Percentiles rank a stretch among this genome's conserved stretches.
Conservation (phyloP, 2,797 vertebrate species). For the Liasis olivaceus region DNA sequence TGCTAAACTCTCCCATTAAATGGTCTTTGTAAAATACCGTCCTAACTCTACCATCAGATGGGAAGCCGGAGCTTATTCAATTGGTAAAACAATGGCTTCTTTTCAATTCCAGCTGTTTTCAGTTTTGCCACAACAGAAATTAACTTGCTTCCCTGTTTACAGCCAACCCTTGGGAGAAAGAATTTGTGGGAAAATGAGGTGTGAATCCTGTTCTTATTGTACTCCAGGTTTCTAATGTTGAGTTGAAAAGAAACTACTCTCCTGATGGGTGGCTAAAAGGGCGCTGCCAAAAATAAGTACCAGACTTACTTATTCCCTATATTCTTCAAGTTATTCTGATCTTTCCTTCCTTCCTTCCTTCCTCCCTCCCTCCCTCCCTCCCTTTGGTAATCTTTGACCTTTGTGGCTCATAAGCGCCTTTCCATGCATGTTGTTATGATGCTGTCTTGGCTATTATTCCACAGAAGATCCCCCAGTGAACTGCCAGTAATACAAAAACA, state of each 20-base stretch:
- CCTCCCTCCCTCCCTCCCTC: background rate
- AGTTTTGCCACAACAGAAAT: background rate
- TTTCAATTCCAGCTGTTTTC: background rate
- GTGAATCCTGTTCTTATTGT: background rate
- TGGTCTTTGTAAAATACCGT: background rate
- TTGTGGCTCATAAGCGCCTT: background rate
- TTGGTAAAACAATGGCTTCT: background rate
- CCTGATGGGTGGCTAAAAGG: background rate
- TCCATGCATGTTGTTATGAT: background rate
- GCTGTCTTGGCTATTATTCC: background rate
- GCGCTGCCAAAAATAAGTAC: background rate
- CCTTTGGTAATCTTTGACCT: background rate
- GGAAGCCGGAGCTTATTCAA: background rate
- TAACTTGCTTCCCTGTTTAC: background rate
- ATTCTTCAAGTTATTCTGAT: background rate
- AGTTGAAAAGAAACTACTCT: background rate
- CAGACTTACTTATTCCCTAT: background rate
- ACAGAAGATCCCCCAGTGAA: background rate
- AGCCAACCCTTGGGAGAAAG: background rate
- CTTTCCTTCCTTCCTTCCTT: background rate
- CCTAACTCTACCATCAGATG: background rate
- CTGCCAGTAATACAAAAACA: background rate
- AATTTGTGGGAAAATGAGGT: background rate
- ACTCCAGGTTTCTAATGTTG: background rate
- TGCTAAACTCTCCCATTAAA: background rate